Evolutionary conservation across 2,888 invertebrate genomes (phyloP).

Genomic region (Drosophila neutralis): DNA sequence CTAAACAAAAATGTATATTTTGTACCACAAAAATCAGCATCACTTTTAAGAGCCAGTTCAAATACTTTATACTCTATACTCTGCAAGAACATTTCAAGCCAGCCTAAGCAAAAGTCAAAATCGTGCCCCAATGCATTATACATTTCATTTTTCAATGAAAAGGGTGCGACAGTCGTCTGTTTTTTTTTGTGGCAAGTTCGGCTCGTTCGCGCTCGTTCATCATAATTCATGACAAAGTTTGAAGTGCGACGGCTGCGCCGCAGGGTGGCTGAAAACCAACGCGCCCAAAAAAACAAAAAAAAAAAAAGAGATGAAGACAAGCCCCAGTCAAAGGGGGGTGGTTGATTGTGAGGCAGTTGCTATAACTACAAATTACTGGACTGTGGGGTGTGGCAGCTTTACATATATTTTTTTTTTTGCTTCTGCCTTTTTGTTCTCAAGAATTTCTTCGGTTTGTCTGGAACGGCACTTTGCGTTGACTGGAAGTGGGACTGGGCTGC

Average conservation of each 20-base stretch:
- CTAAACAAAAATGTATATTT: too few relatives aligned
- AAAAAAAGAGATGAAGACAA: slow-evolving; percentile 28
- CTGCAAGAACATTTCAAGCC: background rate
- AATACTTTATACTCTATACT: background rate
- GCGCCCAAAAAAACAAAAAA: slow-evolving; percentile 25
- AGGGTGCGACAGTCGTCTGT: slow-evolving; percentile 65
- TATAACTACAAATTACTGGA: slow-evolving; percentile 75
- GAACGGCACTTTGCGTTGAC: slow-evolving; percentile 20
- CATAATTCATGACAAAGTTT: slow-evolving; percentile 80
- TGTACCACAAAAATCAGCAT: background rate
- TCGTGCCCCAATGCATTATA: slow-evolving; percentile 24
- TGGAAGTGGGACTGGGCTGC: slow-evolving; percentile 32
- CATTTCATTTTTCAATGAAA: slow-evolving; percentile 63
- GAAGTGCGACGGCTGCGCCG: slow-evolving; percentile 74
- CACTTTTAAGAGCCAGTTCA: too few relatives aligned
- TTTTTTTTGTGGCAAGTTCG: slow-evolving; percentile 31
- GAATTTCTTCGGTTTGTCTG: slow-evolving; percentile 51
- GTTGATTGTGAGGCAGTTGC: slow-evolving; percentile 44
- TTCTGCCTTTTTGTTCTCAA: slow-evolving; percentile 35
- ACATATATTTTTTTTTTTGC: slow-evolving; percentile 42
- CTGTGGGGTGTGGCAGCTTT: slow-evolving; percentile 42
- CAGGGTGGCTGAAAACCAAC: slow-evolving; percentile 45
- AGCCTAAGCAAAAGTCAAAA: slow-evolving; percentile 14
- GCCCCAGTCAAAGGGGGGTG: slow-evolving; percentile 5
- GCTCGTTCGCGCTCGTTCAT: slow-evolving; percentile 66